Conservation (phyloP, 2,113 vertebrate species). For the Sceloporus undulatus region DNA sequence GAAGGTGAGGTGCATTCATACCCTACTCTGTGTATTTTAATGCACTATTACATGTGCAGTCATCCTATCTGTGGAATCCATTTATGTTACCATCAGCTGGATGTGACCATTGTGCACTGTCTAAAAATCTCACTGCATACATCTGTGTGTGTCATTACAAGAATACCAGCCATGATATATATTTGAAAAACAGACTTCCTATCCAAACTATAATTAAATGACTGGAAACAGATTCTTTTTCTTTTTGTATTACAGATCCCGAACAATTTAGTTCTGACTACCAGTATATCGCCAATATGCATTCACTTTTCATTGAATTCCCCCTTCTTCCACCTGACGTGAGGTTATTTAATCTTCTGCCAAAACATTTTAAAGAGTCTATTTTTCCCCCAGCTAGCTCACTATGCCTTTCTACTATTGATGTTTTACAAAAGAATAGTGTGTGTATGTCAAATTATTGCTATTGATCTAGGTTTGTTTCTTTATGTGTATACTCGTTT, state of each 20-base stretch:
- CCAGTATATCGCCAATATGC: conserved; percentile 68
- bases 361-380: conserved; percentile 68
- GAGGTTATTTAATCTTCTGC: conserved; percentile 80
- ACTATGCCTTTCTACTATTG: conserved; percentile 78
- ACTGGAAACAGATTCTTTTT: conserved; percentile 78
- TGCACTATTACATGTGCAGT: too few species aligned
- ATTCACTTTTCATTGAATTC: conserved; percentile 68
- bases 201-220: conserved; percentile 76
- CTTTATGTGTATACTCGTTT: conserved; percentile 74
- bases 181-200: conserved; percentile 58
- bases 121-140: too few species aligned
- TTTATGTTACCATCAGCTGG: too few species aligned
- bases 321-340: conserved; percentile 63
- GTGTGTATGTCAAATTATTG: conserved; percentile 77
- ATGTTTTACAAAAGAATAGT: conserved; percentile 76
- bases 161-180: too few species aligned
- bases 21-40: too few species aligned
- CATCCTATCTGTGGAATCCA: too few species aligned
- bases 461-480: conserved; percentile 80
- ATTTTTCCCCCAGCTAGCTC: conserved; percentile 70
- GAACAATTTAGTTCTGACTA: conserved; percentile 68
- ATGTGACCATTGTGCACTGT: too few species aligned
- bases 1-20: too few species aligned
- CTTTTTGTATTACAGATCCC: conserved; percentile 70
- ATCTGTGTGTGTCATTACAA: too few species aligned